phyloP scores from a whole-genome alignment of 2,113 vertebrate genomes.

The Crotalus tigris region DNA sequence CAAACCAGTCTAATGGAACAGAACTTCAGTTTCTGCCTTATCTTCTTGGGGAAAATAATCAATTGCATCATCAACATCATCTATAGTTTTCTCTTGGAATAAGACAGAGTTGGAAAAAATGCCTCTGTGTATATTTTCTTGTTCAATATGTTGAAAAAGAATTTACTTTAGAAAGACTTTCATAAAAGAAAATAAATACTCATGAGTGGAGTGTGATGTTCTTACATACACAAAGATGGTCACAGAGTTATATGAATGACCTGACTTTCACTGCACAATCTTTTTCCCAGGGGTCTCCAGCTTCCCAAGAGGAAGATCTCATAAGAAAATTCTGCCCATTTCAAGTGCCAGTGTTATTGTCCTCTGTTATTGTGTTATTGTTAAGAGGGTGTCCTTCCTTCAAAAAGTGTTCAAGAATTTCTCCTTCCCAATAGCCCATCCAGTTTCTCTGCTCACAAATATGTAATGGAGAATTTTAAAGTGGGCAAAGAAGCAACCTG shows the following conservation, averaged over 20 bases:
- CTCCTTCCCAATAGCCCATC: not conserved
- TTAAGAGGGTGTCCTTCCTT: not conserved
- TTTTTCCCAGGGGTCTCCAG: not conserved
- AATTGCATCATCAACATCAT: not conserved
- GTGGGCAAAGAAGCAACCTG: not conserved
- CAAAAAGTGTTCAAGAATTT: not conserved
- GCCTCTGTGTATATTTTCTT: not conserved
- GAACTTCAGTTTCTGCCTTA: slow-evolving; percentile 34
- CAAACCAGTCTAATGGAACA: slow-evolving; percentile 52
- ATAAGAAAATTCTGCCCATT: not conserved
- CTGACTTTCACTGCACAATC: not conserved
- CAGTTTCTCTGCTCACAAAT: not conserved
- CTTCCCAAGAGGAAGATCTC: not conserved
- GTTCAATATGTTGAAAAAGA: not conserved
- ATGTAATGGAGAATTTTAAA: not conserved
- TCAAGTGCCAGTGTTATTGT: not conserved
- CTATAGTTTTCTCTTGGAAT: not conserved
- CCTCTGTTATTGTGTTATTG: not conserved
- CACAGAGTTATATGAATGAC: not conserved
- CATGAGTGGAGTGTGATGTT: not conserved
- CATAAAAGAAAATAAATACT: not conserved
- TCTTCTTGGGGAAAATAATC: slow-evolving; percentile 34
- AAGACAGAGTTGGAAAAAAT: not conserved
- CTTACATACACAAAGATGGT: not conserved
- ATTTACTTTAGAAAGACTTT: not conserved